Percentiles rank a stretch among this genome's conserved stretches.
Conservation (phyloP, 2,113 vertebrate genomes). For the Pandion haliaetus region DNA sequence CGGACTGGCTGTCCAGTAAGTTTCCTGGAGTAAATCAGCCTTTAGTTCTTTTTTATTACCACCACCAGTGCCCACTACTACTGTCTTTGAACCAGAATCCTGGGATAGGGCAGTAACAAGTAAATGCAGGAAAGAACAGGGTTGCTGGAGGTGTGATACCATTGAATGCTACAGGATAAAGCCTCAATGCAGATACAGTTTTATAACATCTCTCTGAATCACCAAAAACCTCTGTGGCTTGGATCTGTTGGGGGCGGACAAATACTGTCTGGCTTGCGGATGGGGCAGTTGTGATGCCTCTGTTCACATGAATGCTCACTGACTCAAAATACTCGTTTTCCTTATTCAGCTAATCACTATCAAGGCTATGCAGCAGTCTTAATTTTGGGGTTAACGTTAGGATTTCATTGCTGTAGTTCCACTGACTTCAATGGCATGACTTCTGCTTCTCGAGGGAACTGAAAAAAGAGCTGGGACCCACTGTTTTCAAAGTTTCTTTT, state of each 20-base stretch:
- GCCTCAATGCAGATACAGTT: not conserved
- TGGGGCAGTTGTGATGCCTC: not conserved
- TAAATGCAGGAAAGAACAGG: not conserved
- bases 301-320: not conserved
- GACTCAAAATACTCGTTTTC: not conserved
- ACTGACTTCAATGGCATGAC: not conserved
- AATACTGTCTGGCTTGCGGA: not conserved
- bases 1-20: not conserved
- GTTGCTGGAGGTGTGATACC: not conserved
- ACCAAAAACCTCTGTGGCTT: not conserved
- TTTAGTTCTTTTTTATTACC: not conserved
- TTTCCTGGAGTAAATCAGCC: not conserved
- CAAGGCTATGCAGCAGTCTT: not conserved
- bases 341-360: not conserved
- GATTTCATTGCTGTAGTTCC: not conserved
- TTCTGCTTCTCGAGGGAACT: not conserved
- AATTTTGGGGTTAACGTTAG: not conserved
- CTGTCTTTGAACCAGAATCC: not conserved
- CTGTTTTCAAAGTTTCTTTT: not conserved
- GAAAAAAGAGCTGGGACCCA: not conserved
- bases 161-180: not conserved
- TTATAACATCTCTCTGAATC: not conserved
- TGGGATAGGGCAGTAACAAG: not conserved
- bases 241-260: not conserved
- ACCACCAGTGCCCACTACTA: not conserved